Base-by-base conservation (phyloP, 2,113 vertebrate species). In the Sebastes schlegelii region DNA sequence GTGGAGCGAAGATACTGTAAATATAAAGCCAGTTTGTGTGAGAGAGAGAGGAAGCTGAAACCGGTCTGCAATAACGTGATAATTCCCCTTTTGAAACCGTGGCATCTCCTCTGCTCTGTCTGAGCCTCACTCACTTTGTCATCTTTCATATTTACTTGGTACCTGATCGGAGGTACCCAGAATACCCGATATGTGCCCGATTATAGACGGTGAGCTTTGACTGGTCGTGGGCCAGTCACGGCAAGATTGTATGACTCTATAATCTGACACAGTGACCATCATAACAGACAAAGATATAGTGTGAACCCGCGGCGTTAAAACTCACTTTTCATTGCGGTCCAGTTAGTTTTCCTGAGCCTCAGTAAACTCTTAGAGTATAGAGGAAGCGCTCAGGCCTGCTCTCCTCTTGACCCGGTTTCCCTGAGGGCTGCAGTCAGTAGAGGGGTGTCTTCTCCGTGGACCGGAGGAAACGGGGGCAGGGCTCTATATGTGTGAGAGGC, bases 381-480 rank as follows among this genome's bases (percentile, higher is more conserved):
- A 78, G 87, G 85, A 90, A 82, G 46, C 64, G n/a, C 74, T 74
- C 48, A 0, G 81, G 67, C 84, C 14, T 71, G 85, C 57, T 87
- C 84, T 77, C 79, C 1, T 57, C 58, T 75, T 78, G 90, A 88
- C 86, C 86, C 64, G 8, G 72, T 72, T 90, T 87, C 90, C 90
- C 90, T 42, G 79, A 8, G 23, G 90, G 88, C 69, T 51, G 34
- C 1, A 34, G 66, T 58, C 34, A 48, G 60, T 82, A 72, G 69
- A 89, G 92, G 87, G 91, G 90, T 77, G 91, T 93, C 91, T 88
- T 94, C 88, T 64, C 79, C 40, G 21, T 73, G 84, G 91, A 74
- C 89, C 8, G 70, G 52, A 94, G 93, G 94, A 95, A 95, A 83
- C 81, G 34, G 82, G 77, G 89, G 87, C 85, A 51, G 84, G 92